A percentile compares a stretch with the other conserved stretches of the same genome.
Conservation (phyloP, 2,113 vertebrate species). For the Prionailurus bengalensis region DNA sequence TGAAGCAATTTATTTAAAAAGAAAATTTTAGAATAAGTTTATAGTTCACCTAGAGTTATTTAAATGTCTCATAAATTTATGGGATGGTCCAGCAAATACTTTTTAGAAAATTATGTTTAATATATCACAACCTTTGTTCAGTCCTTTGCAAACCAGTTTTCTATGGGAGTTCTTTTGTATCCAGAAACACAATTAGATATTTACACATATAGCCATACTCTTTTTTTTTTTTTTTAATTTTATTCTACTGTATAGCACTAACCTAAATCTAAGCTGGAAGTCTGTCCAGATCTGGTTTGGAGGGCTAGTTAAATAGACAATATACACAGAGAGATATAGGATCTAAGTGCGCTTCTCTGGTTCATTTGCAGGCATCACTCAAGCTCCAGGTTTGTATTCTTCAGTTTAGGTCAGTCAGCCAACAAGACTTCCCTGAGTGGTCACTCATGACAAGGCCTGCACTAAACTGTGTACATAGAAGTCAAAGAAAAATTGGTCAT, state of each 20-base stretch:
- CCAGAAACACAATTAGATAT: background rate
- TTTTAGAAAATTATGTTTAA: background rate
- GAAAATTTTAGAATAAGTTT: constrained; percentile 45
- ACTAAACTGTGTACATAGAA: background rate
- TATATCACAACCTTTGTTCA: background rate
- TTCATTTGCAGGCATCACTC: background rate
- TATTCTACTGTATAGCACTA: background rate
- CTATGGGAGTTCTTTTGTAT: background rate
- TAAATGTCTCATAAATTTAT: background rate
- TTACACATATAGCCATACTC: background rate
- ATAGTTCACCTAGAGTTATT: background rate
- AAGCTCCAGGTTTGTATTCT: background rate
- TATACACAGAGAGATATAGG: background rate
- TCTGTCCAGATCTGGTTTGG: background rate
- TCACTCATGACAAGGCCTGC: background rate
- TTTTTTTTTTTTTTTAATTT: background rate
- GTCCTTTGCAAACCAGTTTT: background rate
- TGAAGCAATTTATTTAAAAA: constrained; percentile 65
- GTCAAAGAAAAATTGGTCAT: background rate
- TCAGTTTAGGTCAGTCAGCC: background rate
- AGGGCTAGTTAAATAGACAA: background rate
- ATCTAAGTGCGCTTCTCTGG: background rate
- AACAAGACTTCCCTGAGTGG: background rate
- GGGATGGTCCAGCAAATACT: background rate
- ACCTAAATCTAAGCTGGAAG: background rate